Base-by-base conservation (phyloP, 2,888 invertebrate genomes). In the Drosophila mimetica region DNA sequence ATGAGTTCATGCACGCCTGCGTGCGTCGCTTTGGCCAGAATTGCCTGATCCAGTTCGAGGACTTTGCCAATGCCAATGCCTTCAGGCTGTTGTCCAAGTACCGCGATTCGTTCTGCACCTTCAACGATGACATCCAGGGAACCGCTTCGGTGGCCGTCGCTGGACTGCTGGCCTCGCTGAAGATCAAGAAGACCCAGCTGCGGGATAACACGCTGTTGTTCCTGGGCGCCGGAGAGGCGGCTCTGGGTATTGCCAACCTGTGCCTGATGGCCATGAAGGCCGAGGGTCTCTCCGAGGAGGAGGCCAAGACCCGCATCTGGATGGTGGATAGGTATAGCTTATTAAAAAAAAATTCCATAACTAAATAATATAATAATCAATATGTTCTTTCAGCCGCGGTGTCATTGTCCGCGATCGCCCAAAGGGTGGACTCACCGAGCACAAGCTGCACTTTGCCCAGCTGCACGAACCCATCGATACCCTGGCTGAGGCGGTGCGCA, bases 91-190 rank as follows among this genome's bases (percentile, higher is more conserved):
- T 99, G 74, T 96, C 95, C 86, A 97, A 97, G 91, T 99, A 99
- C 92, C 94, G 97, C 41, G 93, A 96, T 85, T 91, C 94, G 88
- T 96, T 96, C 92, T 99, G 99, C 92, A 98, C 98, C 13, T 99
- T 99, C 92, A 99, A 99, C 93, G 99, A 99, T 91, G 99, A 99
- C 91, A 99, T 99, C 90, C 99, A 99, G 61, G 98, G 98, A 89
- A 98, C 99, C 4, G 99, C 99, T 2, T 93, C 98, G 5, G 99
- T 99, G 16, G 98, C 98, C 11, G 96, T 99, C 20, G 98, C 97
- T 13, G 99, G 99, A 0, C 93, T 99, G 48, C 91, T 99, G 71
- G 97, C 98, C 37, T 96, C 97, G 22, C 93, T 98, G 41, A 93
- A 96, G 66, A 92, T 98, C 80, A 98, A 98, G 11, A 95, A 95